Conservation (phyloP, 2,888 invertebrate species). For the Cosmorhoe ocellata region DNA sequence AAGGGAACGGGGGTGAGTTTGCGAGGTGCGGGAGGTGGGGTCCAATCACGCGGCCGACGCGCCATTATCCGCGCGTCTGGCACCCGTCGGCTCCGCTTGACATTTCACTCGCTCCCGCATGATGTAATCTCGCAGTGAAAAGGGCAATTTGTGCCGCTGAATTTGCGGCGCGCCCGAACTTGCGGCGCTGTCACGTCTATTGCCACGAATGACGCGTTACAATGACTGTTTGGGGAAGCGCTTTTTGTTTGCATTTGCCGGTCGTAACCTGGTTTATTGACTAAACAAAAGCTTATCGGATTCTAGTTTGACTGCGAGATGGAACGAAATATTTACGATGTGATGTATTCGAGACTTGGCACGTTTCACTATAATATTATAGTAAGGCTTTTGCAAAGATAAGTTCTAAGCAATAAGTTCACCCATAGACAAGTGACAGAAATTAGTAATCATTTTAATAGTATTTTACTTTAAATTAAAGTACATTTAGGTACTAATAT, state of each 20-base stretch:
- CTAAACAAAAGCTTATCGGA: conserved; percentile 39
- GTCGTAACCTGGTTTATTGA: conserved; percentile 37
- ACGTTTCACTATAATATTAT: too few relatives aligned
- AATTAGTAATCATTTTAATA: too few relatives aligned
- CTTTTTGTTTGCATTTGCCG: conserved; percentile 38
- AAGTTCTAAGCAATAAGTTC: too few relatives aligned
- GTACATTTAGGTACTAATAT: too few relatives aligned
- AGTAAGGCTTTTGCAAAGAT: too few relatives aligned
- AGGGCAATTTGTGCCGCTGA: conserved; percentile 82
- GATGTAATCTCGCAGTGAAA: conserved; percentile 83
- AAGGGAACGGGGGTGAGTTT: conserved; percentile 64
- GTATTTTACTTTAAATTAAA: too few relatives aligned
- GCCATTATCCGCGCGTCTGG: conserved; percentile 83
- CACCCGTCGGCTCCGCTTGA: conserved; percentile 82
- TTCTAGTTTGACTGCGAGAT: conserved; percentile 28
- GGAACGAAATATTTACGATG: too few relatives aligned
- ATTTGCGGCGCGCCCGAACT: conserved; percentile 79
- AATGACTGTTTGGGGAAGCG: conserved; percentile 42
- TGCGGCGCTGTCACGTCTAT: conserved; percentile 78
- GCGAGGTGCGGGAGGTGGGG: conserved; percentile 58
- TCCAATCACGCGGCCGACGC: conserved; percentile 82
- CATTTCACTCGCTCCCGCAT: conserved; percentile 83
- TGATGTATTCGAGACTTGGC: too few relatives aligned
- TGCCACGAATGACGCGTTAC: conserved; percentile 48
- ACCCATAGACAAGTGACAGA: too few relatives aligned